Evolutionary conservation across 2,113 vertebrate genomes (phyloP).

Genomic region (Pristiophorus japonicus): DNA sequence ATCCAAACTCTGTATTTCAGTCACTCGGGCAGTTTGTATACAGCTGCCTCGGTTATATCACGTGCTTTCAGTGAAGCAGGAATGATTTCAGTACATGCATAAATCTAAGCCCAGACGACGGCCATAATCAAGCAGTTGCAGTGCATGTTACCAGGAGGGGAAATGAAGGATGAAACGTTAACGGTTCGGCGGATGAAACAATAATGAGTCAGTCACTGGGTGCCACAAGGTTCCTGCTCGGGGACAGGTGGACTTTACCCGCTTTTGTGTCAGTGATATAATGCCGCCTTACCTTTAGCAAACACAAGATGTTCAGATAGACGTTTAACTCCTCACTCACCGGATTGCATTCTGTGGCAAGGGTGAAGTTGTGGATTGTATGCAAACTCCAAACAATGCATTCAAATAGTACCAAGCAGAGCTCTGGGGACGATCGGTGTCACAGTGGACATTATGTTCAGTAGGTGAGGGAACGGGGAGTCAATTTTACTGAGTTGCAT

Average conservation of each 20-base stretch:
- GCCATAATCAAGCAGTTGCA: background rate
- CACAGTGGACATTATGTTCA: background rate
- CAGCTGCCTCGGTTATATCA: background rate
- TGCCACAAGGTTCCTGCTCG: background rate
- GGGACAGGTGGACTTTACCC: background rate
- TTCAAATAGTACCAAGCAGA: background rate
- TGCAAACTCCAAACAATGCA: background rate
- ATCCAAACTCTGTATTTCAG: background rate
- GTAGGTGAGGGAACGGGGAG: background rate
- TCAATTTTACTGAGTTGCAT: background rate
- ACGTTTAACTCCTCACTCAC: background rate
- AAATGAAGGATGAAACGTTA: background rate
- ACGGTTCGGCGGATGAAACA: background rate
- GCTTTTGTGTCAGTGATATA: background rate
- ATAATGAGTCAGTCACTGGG: background rate
- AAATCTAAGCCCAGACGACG: background rate
- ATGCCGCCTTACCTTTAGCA: background rate
- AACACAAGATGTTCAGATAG: background rate
- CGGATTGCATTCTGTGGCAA: background rate
- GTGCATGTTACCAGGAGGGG: background rate
- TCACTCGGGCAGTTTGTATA: background rate
- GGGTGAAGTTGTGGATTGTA: background rate
- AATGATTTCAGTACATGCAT: background rate
- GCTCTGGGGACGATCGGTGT: background rate
- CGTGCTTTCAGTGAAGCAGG: background rate